Conservation (phyloP, 2,113 vertebrate species). For the Oostethus manadensis region DNA sequence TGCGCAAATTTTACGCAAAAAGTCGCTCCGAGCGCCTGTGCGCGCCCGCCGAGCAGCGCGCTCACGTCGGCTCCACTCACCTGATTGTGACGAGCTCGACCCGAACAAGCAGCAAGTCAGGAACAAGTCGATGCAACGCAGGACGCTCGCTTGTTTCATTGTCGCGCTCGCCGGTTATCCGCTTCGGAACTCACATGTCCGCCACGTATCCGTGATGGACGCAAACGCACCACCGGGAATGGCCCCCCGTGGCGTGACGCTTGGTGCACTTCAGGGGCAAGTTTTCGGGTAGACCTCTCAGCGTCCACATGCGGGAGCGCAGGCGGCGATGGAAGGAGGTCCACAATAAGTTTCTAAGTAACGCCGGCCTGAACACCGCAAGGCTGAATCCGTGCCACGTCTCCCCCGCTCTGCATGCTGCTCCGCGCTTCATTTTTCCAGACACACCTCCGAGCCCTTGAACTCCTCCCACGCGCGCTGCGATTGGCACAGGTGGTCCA, state of each 20-base stretch:
- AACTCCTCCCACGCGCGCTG: conserved; percentile 43
- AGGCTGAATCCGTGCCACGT: conserved; percentile 70
- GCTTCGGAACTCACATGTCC: conserved; percentile 76
- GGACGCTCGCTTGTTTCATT: conserved; percentile 70
- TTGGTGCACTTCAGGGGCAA: conserved; percentile 49
- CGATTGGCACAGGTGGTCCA: conserved; percentile 61
- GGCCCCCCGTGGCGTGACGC: conserved; percentile 30
- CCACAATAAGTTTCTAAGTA: conserved; percentile 40
- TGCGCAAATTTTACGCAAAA: background rate
- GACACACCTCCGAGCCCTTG: conserved; percentile 60
- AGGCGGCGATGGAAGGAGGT: conserved; percentile 5
- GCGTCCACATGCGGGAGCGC: conserved; percentile 4
- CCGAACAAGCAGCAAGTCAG: conserved; percentile 71
- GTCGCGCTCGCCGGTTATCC: conserved; percentile 61
- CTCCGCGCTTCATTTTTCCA: conserved; percentile 57
- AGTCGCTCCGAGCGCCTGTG: conserved; percentile 34
- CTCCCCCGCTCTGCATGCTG: conserved; percentile 67
- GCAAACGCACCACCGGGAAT: conserved; percentile 31
- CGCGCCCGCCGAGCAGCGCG: background rate
- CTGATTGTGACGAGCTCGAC: conserved; percentile 81
- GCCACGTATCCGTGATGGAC: conserved; percentile 59
- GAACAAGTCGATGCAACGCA: conserved; percentile 76
- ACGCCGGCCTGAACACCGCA: conserved; percentile 61
- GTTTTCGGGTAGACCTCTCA: conserved; percentile 24
- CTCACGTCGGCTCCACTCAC: conserved; percentile 68